A percentile compares a stretch with the other conserved stretches of the same genome.
Evolutionary conservation across 2,797 vertebrate genomes (phyloP).

Genomic region (Anisognathus igniventris): DNA sequence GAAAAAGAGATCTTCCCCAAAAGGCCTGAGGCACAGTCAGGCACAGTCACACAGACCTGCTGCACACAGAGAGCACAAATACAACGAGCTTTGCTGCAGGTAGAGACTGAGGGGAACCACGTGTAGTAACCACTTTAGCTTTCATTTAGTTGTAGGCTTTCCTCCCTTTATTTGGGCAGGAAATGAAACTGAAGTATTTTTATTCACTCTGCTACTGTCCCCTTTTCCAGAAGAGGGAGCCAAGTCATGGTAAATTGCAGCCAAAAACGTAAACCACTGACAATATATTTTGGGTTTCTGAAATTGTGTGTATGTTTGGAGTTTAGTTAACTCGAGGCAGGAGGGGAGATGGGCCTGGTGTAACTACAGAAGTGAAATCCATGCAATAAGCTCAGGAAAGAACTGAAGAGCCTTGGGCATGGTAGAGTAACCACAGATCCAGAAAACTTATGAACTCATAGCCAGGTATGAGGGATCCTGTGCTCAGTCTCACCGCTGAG

Average conservation of each 20-base stretch:
- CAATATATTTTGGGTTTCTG: background rate
- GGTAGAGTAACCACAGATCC: too few relatives aligned
- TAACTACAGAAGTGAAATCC: background rate
- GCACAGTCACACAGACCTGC: fast-evolving
- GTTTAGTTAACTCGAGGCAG: background rate
- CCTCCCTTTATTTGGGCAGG: background rate
- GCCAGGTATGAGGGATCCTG: fast-evolving
- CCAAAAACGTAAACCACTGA: background rate
- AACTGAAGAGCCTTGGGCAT: background rate
- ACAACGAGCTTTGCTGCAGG: fast-evolving
- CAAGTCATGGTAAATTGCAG: background rate
- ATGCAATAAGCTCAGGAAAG: background rate
- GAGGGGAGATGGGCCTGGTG: background rate
- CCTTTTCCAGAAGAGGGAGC: conserved; percentile 54
- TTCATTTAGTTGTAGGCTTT: background rate
- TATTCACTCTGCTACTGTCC: background rate
- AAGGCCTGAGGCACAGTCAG: background rate
- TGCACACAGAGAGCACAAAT: background rate
- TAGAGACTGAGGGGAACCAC: fast-evolving
- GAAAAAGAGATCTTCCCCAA: background rate
- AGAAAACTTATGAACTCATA: background rate
- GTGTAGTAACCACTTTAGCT: background rate
- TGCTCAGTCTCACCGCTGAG: background rate
- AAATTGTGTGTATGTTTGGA: background rate
- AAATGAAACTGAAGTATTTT: background rate